phyloP scores from a whole-genome alignment of 2,888 invertebrate genomes.

The Tupiocoris notatus region DNA sequence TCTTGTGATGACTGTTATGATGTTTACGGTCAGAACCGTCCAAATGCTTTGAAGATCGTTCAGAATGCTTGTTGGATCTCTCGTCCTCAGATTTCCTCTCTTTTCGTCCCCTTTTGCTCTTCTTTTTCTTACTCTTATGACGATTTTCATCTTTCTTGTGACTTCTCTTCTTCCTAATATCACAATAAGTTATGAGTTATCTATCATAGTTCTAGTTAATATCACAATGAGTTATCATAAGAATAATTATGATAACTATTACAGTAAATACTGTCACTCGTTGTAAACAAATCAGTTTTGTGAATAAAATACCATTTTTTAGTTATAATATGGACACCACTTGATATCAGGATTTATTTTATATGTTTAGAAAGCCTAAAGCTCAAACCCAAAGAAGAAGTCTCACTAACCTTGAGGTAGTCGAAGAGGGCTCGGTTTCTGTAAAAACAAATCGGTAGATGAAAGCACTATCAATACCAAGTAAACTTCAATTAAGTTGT shows the following conservation, averaged over 20 bases:
- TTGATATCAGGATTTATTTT: too few relatives aligned
- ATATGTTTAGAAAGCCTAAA: too few relatives aligned
- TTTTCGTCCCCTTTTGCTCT: slow-evolving; percentile 11
- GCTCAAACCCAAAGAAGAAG: too few relatives aligned
- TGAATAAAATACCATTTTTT: too few relatives aligned
- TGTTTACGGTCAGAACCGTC: neutral
- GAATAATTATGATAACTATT: too few relatives aligned
- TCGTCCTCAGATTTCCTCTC: neutral
- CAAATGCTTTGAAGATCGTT: slow-evolving; percentile 1
- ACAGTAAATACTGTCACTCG: too few relatives aligned
- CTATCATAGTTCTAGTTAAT: too few relatives aligned
- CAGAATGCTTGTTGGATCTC: neutral
- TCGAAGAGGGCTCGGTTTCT: neutral
- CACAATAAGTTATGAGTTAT: too few relatives aligned
- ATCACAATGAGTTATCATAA: too few relatives aligned
- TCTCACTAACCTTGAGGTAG: neutral
- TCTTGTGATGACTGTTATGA: neutral
- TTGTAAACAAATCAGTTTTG: too few relatives aligned
- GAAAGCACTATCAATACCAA: neutral
- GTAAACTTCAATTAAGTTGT: neutral
- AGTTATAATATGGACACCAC: too few relatives aligned
- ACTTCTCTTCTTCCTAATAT: neutral
- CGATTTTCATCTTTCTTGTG: neutral
- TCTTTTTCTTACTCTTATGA: slow-evolving; percentile 25
- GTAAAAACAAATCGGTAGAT: neutral